Evolutionary conservation across 2,797 vertebrate genomes (phyloP).

Genomic region (Microhierax caerulescens): DNA sequence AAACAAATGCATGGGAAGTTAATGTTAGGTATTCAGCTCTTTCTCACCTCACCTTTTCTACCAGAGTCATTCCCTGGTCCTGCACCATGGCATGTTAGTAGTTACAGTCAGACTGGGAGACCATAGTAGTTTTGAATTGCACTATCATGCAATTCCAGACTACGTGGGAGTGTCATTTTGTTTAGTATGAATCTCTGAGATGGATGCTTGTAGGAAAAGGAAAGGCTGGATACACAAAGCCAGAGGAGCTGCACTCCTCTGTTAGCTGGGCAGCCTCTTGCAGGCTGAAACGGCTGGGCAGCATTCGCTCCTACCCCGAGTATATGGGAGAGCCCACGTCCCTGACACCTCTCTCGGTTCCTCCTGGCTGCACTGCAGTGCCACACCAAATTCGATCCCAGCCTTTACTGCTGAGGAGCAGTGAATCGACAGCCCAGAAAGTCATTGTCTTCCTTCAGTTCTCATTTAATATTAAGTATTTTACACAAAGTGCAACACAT

Average conservation of each 20-base stretch:
- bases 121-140: not conserved
- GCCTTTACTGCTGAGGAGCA: accelerated
- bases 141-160: not conserved
- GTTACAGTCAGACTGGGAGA: not conserved
- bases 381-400: not conserved
- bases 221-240: not conserved
- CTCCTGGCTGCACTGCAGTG: not conserved
- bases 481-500: not conserved
- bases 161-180: not conserved
- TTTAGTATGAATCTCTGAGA: not conserved
- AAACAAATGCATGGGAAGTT: not conserved
- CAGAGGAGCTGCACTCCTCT: not conserved
- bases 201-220: not conserved
- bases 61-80: not conserved
- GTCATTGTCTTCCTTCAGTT: not conserved
- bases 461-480: not conserved
- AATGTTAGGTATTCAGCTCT: not conserved
- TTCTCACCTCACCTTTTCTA: not conserved
- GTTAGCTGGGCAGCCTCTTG: not conserved
- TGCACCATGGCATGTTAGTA: not conserved
- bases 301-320: not conserved
- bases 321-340: not conserved
- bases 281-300: not conserved
- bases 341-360: not conserved
- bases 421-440: not conserved